Conservation (phyloP, 2,888 invertebrate genomes). For the Linnaemya tessellans region DNA sequence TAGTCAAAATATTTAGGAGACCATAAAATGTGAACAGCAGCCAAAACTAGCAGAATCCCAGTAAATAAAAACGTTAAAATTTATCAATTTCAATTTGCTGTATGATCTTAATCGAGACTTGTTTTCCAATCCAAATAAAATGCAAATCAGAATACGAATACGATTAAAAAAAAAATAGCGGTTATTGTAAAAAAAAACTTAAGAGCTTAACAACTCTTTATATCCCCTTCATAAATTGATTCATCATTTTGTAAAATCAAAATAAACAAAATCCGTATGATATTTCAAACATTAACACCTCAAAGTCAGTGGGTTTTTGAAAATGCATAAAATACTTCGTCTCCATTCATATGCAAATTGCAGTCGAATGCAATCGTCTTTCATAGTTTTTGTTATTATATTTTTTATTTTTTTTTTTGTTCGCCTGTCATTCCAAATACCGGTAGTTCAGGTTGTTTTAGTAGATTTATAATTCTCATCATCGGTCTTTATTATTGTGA, state of each 20-base stretch:
- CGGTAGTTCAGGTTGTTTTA: conserved; percentile 1
- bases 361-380: conserved; percentile 19
- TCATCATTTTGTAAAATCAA: neutral
- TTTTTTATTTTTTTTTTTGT: no score
- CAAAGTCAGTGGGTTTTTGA: neutral
- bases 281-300: neutral
- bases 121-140: neutral
- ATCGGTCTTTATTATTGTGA: neutral
- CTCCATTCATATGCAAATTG: conserved; percentile 53
- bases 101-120: neutral
- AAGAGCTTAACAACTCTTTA: neutral
- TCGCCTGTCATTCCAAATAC: conserved; percentile 19
- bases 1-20: no score
- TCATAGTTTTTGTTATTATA: neutral
- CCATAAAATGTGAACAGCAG: neutral
- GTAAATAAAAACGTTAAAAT: neutral
- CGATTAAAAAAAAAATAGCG: neutral
- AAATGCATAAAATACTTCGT: neutral
- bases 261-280: neutral
- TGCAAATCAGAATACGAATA: neutral
- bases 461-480: conserved; percentile 9
- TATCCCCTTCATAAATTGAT: neutral
- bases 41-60: neutral
- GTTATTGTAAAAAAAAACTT: neutral
- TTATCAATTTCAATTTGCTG: neutral